These are phyloP conservation scores for Pseudochirops cupreus DNA, from an alignment of 2,797 vertebrate genomes.

Conservation along the genomic window DNA sequence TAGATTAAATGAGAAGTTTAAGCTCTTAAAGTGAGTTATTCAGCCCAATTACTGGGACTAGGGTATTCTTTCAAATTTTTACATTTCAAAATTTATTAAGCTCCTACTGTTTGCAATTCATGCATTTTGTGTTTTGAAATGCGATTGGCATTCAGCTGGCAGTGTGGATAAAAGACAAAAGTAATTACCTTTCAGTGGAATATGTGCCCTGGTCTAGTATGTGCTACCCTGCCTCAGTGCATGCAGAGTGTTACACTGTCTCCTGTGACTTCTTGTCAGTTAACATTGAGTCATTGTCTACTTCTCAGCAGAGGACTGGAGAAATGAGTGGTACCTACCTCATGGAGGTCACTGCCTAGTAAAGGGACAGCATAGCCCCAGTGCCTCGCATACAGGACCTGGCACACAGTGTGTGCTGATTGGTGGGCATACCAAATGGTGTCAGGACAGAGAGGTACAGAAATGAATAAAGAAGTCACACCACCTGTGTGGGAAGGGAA, in stretches of 20 bases:
- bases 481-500: background rate
- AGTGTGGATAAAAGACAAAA: background rate
- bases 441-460: background rate
- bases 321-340: background rate
- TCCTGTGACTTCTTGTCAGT: background rate
- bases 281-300: background rate
- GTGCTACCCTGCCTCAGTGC: background rate
- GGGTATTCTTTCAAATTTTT: background rate
- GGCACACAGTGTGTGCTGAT: background rate
- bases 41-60: background rate
- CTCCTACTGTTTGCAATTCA: background rate
- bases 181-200: slow-evolving; percentile 12
- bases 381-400: background rate
- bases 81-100: background rate
- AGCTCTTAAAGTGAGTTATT: background rate
- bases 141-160: no score
- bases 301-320: background rate
- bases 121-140: no score
- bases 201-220: background rate
- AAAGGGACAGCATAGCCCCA: background rate
- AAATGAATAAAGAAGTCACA: background rate
- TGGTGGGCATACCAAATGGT: background rate
- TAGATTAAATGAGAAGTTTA: background rate
- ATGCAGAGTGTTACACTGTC: background rate
- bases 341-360: background rate